Percentiles rank a stretch among this genome's conserved stretches.
Conservation (phyloP, 2,113 vertebrate species). For the Furnarius figulus region DNA sequence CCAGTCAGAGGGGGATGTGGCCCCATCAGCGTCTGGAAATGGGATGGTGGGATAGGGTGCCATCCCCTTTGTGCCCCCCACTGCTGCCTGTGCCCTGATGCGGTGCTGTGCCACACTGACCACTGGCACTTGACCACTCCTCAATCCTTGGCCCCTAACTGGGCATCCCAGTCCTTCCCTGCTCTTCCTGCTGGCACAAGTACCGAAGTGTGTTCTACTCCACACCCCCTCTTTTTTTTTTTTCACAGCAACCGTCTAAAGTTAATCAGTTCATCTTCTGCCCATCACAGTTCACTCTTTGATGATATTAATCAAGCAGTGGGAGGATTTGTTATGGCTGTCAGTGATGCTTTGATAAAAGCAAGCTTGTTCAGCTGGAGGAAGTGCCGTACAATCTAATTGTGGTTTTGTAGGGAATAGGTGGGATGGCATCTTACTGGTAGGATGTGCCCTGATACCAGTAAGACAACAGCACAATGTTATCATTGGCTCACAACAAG, state of each 20-base stretch:
- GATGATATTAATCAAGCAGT: not conserved
- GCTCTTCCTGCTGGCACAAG: not conserved
- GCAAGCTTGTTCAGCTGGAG: not conserved
- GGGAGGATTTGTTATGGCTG: not conserved
- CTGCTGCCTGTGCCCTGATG: rapidly evolving
- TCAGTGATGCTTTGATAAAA: not conserved
- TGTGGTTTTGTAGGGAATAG: not conserved
- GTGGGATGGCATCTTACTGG: not conserved
- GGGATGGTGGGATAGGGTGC: not conserved
- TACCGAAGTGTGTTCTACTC: rapidly evolving
- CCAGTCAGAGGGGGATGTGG: not conserved
- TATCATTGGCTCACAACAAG: not conserved
- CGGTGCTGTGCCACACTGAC: not conserved
- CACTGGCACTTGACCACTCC: rapidly evolving
- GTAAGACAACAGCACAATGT: not conserved
- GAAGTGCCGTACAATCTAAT: rapidly evolving
- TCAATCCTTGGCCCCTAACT: not conserved
- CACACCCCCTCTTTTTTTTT: not conserved
- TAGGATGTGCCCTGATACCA: not conserved
- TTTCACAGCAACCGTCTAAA: not conserved
- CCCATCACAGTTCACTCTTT: not conserved
- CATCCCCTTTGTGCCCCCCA: not conserved
- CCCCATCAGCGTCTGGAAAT: not conserved
- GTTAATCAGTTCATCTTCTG: not conserved
- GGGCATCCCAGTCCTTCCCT: not conserved